Percentiles rank a stretch among this genome's conserved stretches.
Conservation (phyloP, 1,140 invertebrate species). For the Hyles euphorbiae region DNA sequence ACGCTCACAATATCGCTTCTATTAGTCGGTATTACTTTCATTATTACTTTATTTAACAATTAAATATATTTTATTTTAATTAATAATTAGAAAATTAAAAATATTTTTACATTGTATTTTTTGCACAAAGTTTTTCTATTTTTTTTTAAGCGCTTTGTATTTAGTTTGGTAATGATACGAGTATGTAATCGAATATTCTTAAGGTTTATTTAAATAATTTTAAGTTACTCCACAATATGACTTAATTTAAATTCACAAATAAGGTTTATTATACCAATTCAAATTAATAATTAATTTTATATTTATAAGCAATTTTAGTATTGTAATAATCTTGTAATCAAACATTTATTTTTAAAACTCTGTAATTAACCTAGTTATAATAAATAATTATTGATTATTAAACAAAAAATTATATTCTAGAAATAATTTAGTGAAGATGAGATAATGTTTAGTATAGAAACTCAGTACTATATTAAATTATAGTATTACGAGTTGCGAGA, state of each 20-base stretch:
- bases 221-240: constrained; percentile 21
- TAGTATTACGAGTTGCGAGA: constrained; percentile 35
- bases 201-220: no score
- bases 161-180: no score
- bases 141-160: no score
- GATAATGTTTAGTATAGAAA: constrained; percentile 13
- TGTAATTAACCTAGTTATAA: no score
- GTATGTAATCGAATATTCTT: no score
- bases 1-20: constrained; percentile 40
- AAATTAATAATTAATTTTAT: no score
- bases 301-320: background rate
- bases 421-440: no score
- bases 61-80: background rate
- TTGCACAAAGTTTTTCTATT: background rate
- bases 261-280: no score
- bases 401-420: no score
- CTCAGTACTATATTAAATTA: constrained; percentile 31
- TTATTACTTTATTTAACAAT: constrained; percentile 35
- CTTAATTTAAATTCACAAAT: constrained; percentile 5
- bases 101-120: background rate
- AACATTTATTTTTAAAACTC: no score
- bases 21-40: constrained; percentile 35
- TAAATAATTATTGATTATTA: no score
- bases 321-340: no score
- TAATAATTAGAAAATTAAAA: background rate